Base-by-base conservation (phyloP, 2,113 vertebrate genomes). In the Donacobius atricapilla region DNA sequence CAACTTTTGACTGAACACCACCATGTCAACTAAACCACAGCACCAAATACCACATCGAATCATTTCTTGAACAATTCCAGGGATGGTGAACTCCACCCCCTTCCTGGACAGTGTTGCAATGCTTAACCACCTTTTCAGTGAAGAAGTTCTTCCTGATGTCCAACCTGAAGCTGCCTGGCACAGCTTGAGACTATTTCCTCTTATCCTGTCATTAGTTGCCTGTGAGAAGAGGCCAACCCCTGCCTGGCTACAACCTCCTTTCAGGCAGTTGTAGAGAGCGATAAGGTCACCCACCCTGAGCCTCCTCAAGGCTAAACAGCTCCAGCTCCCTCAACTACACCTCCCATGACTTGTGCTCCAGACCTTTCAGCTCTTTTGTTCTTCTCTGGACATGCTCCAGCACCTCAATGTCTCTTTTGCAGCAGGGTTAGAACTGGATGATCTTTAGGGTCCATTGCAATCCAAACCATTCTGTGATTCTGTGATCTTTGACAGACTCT, bases 11-110 rank as follows among this genome's bases (percentile, higher is more conserved):
- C 40, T 35, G 47, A 60, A 31, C 40, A 60, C 45, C 33, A 44
- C 51, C n/a, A n/a, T 40, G 45, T n/a, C n/a, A 51, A 21, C 19
- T 60, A 60, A 65, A 21, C 23, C 23, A 25, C 12, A 39, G 39
- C n/a, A 53, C 30, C 37, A 3, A 58, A 27, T 23, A 18, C 42
- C 50, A 42, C 7, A 10, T 57, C 6, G 10, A 50, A 0, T 65
- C 1, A 25, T 68, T 68, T 76, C 39, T 31, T 54, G 30, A 47
- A 31, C 21, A 5, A 14, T 54, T 72, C 28, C 40, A 54, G 24
- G 20, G 17, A 15, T 60, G 28, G n/a, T 0, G 3, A 31, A 31
- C 30, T 61, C n/a, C 11, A 18, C 5, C 4, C 5, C 2, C 2
- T 47, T 10, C 33, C 11, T 27, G 30, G n/a, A 28, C 24, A 27